phyloP scores from a whole-genome alignment of 2,797 vertebrate species.

The Dendrocincla fuliginosa region DNA sequence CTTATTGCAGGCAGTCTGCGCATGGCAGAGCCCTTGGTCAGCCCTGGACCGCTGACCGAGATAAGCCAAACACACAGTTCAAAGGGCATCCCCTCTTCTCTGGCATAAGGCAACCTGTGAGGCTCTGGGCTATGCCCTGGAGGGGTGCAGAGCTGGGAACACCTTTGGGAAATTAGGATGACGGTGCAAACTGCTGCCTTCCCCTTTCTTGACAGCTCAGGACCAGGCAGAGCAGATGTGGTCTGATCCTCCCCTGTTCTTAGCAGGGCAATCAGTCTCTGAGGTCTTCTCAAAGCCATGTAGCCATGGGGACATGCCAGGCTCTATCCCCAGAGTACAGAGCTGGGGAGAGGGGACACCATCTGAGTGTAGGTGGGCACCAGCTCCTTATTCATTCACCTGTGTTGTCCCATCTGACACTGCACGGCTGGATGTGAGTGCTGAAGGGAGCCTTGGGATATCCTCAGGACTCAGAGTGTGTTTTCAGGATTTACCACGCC shows the following conservation, averaged over 20 bases:
- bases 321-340: neutral
- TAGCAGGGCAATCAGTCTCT: neutral
- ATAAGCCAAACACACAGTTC: neutral
- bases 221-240: neutral
- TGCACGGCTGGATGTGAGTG: rapidly evolving
- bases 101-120: neutral
- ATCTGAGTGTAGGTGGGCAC: rapidly evolving
- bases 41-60: neutral
- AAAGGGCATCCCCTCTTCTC: neutral
- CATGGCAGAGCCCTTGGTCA: neutral
- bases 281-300: neutral
- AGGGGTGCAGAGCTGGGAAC: neutral
- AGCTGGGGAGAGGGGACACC: neutral
- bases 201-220: neutral
- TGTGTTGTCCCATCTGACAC: neutral
- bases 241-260: neutral
- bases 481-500: neutral
- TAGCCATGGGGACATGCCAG: neutral
- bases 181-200: rapidly evolving
- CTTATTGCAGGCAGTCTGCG: rapidly evolving
- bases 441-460: neutral
- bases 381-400: rapidly evolving
- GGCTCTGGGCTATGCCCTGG: neutral
- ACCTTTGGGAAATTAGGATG: neutral
- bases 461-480: neutral